Evolutionary conservation across 2,888 invertebrate genomes (phyloP).

Genomic region (Neoaliturus tenellus): DNA sequence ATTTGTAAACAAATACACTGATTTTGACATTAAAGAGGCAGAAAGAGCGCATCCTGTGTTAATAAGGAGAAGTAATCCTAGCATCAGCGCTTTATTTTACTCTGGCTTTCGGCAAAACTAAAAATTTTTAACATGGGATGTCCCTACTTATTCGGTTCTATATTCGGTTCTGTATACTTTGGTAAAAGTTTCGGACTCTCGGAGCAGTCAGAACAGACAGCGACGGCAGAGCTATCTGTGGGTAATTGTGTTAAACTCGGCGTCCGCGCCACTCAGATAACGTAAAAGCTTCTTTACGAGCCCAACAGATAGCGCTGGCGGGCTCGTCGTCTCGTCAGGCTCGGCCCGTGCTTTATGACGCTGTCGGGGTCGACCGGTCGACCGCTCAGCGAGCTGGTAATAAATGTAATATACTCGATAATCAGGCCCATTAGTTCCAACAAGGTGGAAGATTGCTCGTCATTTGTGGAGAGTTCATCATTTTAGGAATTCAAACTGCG

Average conservation of each 20-base stretch:
- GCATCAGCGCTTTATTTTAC: no score
- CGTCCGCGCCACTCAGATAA: neutral
- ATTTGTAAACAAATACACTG: no score
- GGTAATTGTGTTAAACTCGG: constrained; percentile 9
- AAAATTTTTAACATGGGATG: no score
- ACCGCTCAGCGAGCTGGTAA: neutral
- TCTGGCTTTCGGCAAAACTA: no score
- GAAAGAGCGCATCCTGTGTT: no score
- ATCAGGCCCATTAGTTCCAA: neutral
- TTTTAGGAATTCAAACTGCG: no score
- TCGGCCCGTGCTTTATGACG: neutral
- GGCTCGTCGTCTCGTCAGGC: neutral
- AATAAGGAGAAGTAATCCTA: no score
- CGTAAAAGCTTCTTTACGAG: constrained; percentile 22
- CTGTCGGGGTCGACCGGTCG: neutral
- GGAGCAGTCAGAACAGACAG: neutral
- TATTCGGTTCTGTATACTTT: no score
- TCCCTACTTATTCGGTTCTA: no score
- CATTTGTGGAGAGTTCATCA: no score
- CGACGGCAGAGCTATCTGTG: neutral
- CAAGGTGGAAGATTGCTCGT: neutral
- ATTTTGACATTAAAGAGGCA: no score
- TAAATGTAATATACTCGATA: neutral
- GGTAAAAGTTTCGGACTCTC: no score
- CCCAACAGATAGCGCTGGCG: constrained; percentile 3